Evolutionary conservation across 2,797 vertebrate genomes (phyloP).

Genomic region (Botia kubotai): DNA sequence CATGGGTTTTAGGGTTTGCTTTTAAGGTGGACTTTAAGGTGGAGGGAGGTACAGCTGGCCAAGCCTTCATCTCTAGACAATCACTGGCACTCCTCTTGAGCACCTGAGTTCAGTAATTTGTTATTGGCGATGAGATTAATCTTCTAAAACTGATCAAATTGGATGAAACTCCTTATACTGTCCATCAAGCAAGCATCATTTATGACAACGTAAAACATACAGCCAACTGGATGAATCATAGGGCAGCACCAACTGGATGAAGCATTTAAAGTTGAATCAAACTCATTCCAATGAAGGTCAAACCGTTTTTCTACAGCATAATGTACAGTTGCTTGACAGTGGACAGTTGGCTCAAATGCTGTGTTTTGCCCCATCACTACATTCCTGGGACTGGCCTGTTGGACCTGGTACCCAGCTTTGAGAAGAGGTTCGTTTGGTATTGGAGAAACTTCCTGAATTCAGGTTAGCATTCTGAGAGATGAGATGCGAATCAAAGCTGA

Average conservation of each 20-base stretch:
- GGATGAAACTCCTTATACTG: conserved; percentile 29
- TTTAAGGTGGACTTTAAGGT: background rate
- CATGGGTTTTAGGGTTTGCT: background rate
- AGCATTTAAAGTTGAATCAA: conserved; percentile 27
- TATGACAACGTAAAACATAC: conserved; percentile 41
- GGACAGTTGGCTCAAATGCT: conserved; percentile 46
- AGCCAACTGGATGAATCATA: conserved; percentile 44
- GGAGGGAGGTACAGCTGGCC: conserved; percentile 5
- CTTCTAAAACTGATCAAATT: conserved; percentile 20
- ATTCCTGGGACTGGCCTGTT: conserved; percentile 70
- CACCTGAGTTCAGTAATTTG: conserved; percentile 21
- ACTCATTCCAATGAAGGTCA: conserved; percentile 39
- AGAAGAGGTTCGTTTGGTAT: conserved; percentile 90
- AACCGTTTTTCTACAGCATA: conserved; percentile 50
- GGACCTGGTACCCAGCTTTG: conserved; percentile 97
- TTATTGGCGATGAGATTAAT: background rate
- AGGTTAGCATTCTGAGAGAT: conserved; percentile 90
- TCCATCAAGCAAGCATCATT: conserved; percentile 38
- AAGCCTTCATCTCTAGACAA: conserved; percentile 29
- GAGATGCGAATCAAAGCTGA: conserved; percentile 93
- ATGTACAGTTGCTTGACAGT: conserved; percentile 46
- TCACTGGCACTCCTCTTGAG: conserved; percentile 28
- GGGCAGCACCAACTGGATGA: conserved; percentile 43
- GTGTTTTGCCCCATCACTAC: conserved; percentile 68
- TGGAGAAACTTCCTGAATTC: conserved; percentile 92